Conservation (phyloP, 1,140 invertebrate species). For the Trichogramma pretiosum region DNA sequence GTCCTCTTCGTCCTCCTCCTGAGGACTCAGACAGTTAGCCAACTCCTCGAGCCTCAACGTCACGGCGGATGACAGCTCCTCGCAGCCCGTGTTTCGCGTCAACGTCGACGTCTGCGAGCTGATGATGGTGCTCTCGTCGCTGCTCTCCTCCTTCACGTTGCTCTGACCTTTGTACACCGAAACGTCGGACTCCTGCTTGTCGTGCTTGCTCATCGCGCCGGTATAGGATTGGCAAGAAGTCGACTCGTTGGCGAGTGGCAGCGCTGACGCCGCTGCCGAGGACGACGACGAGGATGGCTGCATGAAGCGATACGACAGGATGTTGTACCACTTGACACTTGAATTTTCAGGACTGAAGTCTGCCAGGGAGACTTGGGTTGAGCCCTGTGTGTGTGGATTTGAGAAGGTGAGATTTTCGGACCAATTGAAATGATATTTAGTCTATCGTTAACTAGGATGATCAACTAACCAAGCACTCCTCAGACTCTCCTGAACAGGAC, state of each 20-base stretch:
- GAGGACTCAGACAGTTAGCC: conserved; percentile 45
- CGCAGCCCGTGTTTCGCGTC: conserved; percentile 77
- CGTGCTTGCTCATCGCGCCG: conserved; percentile 36
- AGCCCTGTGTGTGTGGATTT: no score
- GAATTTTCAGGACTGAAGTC: conserved; percentile 80
- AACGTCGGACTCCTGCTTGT: conserved; percentile 48
- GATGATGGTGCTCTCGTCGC: conserved; percentile 92
- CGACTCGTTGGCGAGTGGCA: conserved; percentile 4
- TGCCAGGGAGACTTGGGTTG: conserved; percentile 88
- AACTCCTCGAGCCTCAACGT: conserved; percentile 53
- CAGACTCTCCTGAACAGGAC: conserved; percentile 55
- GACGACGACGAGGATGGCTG: conserved; percentile 46
- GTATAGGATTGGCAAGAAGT: conserved; percentile 17
- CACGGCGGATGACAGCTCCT: conserved; percentile 50
- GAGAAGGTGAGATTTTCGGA: no score
- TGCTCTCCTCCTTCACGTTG: conserved; percentile 75
- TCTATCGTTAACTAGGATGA: no score
- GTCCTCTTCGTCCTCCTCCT: conserved; percentile 50
- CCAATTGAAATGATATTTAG: no score
- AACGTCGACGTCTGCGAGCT: conserved; percentile 92
- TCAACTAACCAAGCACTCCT: conserved; percentile 74
- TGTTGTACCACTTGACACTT: conserved; percentile 89
- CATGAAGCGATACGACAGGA: conserved; percentile 81
- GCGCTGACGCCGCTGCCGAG: conserved; percentile 17
- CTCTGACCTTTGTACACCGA: conserved; percentile 59